phyloP scores from a whole-genome alignment of 1,140 invertebrate genomes.

The Bombus terrestris region DNA sequence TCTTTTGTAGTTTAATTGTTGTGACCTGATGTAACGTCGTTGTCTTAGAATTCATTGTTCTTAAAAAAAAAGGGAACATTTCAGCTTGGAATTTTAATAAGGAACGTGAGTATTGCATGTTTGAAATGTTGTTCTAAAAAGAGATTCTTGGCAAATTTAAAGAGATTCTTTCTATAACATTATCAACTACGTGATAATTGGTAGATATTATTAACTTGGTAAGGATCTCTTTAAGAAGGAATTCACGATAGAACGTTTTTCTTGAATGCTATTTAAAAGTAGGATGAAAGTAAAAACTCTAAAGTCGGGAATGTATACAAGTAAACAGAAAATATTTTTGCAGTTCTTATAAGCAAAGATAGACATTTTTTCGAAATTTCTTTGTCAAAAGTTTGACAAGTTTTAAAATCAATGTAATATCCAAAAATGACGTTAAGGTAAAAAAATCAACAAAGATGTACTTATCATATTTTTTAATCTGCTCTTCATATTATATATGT shows the following conservation, averaged over 20 bases:
- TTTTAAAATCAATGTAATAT: too few relatives aligned
- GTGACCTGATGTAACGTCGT: neutral
- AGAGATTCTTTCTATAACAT: neutral
- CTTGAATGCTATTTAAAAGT: neutral
- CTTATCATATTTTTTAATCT: too few relatives aligned
- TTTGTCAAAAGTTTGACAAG: neutral
- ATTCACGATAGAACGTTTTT: neutral
- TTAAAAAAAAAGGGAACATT: neutral
- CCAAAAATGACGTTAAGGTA: too few relatives aligned
- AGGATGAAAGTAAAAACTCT: neutral
- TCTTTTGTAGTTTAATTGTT: neutral
- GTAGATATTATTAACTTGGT: neutral
- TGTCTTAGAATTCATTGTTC: neutral
- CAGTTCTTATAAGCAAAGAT: neutral
- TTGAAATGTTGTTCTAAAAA: neutral
- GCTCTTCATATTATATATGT: neutral
- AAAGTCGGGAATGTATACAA: too few relatives aligned
- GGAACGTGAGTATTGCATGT: neutral
- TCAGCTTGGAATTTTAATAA: neutral
- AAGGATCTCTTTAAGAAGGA: neutral
- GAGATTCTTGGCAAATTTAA: too few relatives aligned
- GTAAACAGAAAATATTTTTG: too few relatives aligned
- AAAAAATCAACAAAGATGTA: too few relatives aligned
- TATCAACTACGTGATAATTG: neutral
- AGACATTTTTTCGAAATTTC: neutral